Evolutionary conservation across 2,113 vertebrate genomes (phyloP).

Genomic region (Tupaia chinensis): DNA sequence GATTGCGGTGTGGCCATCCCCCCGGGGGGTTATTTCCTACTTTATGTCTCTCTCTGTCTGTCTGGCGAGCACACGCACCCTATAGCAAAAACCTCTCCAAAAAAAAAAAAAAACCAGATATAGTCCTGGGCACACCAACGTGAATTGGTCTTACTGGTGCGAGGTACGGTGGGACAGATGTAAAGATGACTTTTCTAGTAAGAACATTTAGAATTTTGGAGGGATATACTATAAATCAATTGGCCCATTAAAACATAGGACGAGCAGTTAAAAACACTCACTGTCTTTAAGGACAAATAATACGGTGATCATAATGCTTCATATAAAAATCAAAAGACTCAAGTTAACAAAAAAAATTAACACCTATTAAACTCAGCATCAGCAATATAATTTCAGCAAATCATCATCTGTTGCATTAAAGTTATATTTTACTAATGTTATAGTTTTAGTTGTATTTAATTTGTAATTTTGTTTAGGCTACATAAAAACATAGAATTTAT

Average conservation of each 20-base stretch:
- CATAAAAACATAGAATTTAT: conserved; percentile 53
- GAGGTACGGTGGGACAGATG: neutral
- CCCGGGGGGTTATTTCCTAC: too few relatives aligned
- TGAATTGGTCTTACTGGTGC: neutral
- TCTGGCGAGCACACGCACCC: too few relatives aligned
- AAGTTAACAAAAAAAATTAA: conserved; percentile 61
- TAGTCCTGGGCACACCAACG: neutral
- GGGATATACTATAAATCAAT: neutral
- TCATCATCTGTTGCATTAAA: conserved; percentile 27
- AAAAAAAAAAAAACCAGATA: neutral
- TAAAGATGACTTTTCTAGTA: conserved; percentile 35
- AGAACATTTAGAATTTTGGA: conserved; percentile 5
- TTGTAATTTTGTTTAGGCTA: conserved; percentile 57
- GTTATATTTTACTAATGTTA: conserved; percentile 57
- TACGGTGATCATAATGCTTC: conserved; percentile 19
- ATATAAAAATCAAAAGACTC: conserved; percentile 58
- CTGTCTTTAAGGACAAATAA: conserved; percentile 62
- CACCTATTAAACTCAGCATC: conserved; percentile 28
- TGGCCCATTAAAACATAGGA: conserved; percentile 50
- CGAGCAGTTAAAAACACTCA: conserved; percentile 50
- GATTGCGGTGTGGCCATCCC: too few relatives aligned
- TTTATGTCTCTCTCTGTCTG: too few relatives aligned
- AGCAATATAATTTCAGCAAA: conserved; percentile 63
- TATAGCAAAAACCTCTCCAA: too few relatives aligned
- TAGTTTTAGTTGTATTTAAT: conserved; percentile 49